Evolutionary conservation across 2,888 invertebrate genomes (phyloP), one percentile per base, ranked within the genome.

Genomic region (Phyto melanocephala): DNA sequence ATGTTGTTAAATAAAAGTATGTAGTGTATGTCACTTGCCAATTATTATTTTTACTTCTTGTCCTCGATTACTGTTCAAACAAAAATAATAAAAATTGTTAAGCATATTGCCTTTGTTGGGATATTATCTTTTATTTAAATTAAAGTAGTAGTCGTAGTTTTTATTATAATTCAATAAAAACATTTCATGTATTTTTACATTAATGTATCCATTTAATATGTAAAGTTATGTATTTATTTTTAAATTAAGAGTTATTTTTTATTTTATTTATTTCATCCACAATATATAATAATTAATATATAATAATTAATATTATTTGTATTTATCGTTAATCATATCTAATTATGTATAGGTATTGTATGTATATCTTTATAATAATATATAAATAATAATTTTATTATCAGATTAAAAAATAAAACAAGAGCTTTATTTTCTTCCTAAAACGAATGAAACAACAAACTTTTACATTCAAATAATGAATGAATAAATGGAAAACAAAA

Each of bases 281-380:
- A 74, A 50, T 17, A 15, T 45, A 47, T 70, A 33, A 47, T 70
- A 70, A 70, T 58, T n/a, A 68, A 68, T 50, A 28, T 42, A 42
- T 68, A 28, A 45, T 70, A 37, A 54, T 56, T 8, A 63, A 72
- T 50, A 54, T 70, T 42, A 40, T 47, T 72, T 65, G 37, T 65
- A 50, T 63, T 80, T 71, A 54, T 76, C 67, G 42, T 81, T 76
- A 80, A 81, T 71, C 76, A 76, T 76, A 76, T 70, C 76, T 81
- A 81, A 50, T 63, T 20, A 58, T 28, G 6, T 28, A 6, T 62
- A 50, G 60, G 11, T 50, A 40, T 28, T 62, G 37, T 50, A 50
- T 11, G 42, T 56, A 52, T 65, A 24, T 65, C 13, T 71, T 67
- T 45, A 72, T 17, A 67, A 22, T 45, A 8, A 24, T 33, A 50